phyloP scores from a whole-genome alignment of 2,113 vertebrate species.

The Spheniscus mendiculus region DNA sequence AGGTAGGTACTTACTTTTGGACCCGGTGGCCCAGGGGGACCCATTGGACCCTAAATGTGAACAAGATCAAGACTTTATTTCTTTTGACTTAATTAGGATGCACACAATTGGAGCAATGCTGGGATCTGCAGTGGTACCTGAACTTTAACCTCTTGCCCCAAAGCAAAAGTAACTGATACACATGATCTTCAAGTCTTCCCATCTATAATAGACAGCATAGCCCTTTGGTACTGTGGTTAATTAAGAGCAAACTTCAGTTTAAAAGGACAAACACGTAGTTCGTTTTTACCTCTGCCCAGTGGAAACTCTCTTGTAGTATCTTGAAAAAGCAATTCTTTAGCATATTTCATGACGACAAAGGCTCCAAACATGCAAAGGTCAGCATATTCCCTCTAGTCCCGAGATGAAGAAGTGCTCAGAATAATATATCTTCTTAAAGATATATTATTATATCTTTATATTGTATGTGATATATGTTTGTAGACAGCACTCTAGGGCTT shows the following conservation, averaged over 20 bases:
- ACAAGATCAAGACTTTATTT: slow-evolving; percentile 28
- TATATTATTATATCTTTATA: too few species aligned
- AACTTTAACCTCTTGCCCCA: neutral
- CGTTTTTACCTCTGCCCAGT: neutral
- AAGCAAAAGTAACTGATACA: neutral
- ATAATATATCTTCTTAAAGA: too few species aligned
- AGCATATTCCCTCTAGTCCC: neutral
- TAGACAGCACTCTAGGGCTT: neutral
- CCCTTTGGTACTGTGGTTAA: neutral
- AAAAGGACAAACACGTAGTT: neutral
- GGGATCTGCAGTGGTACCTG: neutral
- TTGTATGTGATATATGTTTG: neutral
- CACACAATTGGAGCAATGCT: neutral
- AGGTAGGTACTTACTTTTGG: slow-evolving; percentile 78
- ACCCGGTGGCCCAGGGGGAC: slow-evolving; percentile 80
- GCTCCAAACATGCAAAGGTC: neutral
- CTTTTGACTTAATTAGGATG: neutral
- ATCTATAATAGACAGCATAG: neutral
- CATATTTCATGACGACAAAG: neutral
- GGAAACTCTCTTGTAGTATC: neutral
- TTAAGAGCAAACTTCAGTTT: neutral
- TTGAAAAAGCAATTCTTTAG: neutral
- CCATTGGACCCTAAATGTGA: slow-evolving; percentile 78
- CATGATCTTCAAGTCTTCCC: neutral
- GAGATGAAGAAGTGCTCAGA: neutral